phyloP scores from a whole-genome alignment of 2,113 vertebrate genomes.

The Crocuta crocuta region DNA sequence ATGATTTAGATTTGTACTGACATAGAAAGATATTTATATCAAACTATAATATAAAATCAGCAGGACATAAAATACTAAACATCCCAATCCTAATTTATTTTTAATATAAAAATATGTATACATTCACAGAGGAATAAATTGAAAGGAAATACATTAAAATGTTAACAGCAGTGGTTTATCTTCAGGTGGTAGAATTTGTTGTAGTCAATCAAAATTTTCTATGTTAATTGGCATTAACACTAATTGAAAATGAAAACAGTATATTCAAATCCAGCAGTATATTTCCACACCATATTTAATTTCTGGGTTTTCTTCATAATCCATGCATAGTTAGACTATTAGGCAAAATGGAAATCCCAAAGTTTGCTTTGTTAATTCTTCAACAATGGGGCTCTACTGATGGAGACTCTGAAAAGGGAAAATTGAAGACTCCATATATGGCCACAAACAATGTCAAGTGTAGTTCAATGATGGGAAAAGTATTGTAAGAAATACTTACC shows the following conservation, averaged over 20 bases:
- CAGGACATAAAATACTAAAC: background rate
- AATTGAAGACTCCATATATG: background rate
- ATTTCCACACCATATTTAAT: background rate
- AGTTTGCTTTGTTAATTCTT: background rate
- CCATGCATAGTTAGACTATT: background rate
- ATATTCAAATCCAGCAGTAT: background rate
- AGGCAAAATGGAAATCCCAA: background rate
- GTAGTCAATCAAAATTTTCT: background rate
- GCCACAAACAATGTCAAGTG: background rate
- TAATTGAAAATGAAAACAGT: slow-evolving; percentile 9
- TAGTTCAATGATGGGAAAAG: background rate
- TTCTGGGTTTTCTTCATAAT: slow-evolving; percentile 7
- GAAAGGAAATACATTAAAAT: slow-evolving; percentile 45
- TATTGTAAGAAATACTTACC: background rate
- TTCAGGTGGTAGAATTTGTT: background rate
- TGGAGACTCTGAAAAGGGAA: background rate
- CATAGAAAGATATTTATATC: background rate
- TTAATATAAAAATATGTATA: slow-evolving; percentile 28
- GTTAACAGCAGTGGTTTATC: background rate
- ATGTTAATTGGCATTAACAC: background rate
- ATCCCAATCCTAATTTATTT: background rate
- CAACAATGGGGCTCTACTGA: background rate
- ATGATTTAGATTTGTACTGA: background rate
- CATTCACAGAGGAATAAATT: background rate
- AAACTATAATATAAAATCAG: slow-evolving; percentile 38